phyloP scores from a whole-genome alignment of 23 tunicate species.

The Styela clava region DNA sequence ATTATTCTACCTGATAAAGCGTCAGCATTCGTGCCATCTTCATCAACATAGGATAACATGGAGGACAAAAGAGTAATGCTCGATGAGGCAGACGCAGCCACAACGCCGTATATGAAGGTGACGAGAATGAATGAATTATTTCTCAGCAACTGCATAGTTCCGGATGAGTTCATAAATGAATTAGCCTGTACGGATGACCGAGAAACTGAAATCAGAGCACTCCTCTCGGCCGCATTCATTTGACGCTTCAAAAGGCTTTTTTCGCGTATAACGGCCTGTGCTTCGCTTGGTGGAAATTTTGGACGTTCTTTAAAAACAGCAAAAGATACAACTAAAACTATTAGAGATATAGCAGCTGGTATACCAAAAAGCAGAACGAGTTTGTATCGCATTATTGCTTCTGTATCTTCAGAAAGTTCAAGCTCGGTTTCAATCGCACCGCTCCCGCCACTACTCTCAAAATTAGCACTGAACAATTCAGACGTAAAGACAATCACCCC shows the following conservation, averaged over 20 bases:
- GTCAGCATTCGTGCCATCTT: constrained; percentile 2
- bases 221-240: background rate
- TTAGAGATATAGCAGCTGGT: constrained; percentile 30
- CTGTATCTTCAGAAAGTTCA: background rate
- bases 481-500: background rate
- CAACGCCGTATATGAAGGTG: constrained; percentile 45
- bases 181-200: constrained; percentile 25
- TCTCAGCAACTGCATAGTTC: background rate
- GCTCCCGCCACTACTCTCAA: background rate
- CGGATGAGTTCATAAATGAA: background rate
- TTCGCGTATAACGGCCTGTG: constrained; percentile 23
- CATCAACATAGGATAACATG: constrained; percentile 18
- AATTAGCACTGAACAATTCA: background rate
- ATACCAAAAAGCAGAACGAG: constrained; percentile 35
- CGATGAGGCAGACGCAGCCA: constrained; percentile 53
- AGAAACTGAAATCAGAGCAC: background rate
- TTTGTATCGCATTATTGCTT: background rate
- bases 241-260: background rate
- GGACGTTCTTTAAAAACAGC: constrained; percentile 34
- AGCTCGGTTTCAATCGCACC: background rate
- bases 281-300: constrained; percentile 39
- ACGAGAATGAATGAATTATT: constrained; percentile 37
- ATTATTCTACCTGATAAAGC: constrained; percentile 35
- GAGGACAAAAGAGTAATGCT: constrained; percentile 59
- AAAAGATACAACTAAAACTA: constrained; percentile 25